Base-by-base conservation (phyloP, 2,888 invertebrate genomes). In the Amphipyra tragopoginis region DNA sequence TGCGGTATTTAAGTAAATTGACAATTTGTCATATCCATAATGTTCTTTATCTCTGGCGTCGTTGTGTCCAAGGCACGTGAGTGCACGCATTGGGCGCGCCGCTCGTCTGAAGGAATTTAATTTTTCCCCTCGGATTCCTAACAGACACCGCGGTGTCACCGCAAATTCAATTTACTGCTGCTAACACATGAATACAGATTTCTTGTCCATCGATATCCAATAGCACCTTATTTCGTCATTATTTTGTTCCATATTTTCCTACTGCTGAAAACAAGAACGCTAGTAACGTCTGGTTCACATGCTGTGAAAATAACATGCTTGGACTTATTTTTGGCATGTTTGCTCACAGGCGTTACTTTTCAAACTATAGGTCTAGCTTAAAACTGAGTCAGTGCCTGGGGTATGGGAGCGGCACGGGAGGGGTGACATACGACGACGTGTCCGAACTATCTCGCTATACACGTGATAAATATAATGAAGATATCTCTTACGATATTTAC, bases 111-210 rank as follows among this genome's bases (percentile, higher is more conserved):
- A 83, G 89, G 91, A 90, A 92, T 92, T 92, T 90, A 87, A 92
- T 92, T 91, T 91, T 91, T 91, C 83, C 78, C 79, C 64, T 69
- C 75, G 79, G 80, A 85, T 83, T 81, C 86, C 81, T 67, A 79
- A 83, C 86, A 77, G 79, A 79, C 77, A 70, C 79, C 74, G 69
- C 65, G 65, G 33, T 80, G 81, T 79, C 83, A 83, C 78, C 80
- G 82, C 83, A 83, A 84, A 84, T 87, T 87, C 83, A 85, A 85
- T 89, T 85, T 83, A 78, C 79, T 79, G 72, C 67, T 68, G 80
- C 72, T 82, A 82, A 83, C 81, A 79, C 79, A 77, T 82, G 90
- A 88, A 90, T 90, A 90, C 88, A 86, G 86, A 90, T 90, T 86
- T 80, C 65, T 75, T 77, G 77, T 74, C 76, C 67, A 48, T 66